phyloP scores from a whole-genome alignment of 1,140 invertebrate species.

The Cydia splendana region DNA sequence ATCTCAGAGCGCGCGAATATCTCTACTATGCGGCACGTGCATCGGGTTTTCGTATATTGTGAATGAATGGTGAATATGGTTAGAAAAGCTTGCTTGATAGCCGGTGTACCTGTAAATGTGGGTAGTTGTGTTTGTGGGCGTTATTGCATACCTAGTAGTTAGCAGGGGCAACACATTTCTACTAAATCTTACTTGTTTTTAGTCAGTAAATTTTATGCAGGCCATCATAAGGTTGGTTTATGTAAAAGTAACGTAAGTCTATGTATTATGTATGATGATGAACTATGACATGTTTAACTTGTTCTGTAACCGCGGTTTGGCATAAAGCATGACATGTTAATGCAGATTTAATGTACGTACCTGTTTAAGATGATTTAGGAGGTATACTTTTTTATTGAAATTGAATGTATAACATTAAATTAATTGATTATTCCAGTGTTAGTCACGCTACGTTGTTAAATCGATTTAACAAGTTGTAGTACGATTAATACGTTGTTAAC shows the following conservation, averaged over 20 bases:
- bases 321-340: neutral
- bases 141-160: neutral
- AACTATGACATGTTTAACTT: neutral
- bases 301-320: neutral
- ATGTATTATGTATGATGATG: neutral
- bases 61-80: neutral
- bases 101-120: neutral
- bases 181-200: neutral
- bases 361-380: neutral
- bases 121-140: slow-evolving; percentile 5
- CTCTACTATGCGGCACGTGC: neutral
- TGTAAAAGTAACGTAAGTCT: neutral
- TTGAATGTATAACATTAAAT: neutral
- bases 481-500: neutral
- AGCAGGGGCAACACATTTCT: neutral
- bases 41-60: neutral
- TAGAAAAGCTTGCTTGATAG: slow-evolving; percentile 11
- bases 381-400: no score
- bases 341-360: neutral
- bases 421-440: neutral
- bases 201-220: neutral
- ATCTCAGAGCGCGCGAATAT: neutral
- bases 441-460: neutral
- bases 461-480: neutral
- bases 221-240: no score